These are phyloP conservation scores for Amniataba percoides DNA, from an alignment of 2,797 vertebrate genomes.

Conservation along the genomic window DNA sequence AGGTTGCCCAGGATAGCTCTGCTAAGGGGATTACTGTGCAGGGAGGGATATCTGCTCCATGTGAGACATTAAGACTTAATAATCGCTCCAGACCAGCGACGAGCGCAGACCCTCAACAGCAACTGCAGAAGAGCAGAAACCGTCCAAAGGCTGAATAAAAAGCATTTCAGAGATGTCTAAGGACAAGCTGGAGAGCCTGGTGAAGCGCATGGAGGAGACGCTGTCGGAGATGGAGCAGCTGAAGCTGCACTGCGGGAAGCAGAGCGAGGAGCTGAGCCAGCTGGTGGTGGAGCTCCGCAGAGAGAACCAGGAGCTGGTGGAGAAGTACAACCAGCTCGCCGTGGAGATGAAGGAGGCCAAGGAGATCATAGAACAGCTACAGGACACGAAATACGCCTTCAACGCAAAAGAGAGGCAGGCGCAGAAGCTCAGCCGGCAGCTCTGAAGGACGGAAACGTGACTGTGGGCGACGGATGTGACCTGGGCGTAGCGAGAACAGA, in stretches of 20 bases:
- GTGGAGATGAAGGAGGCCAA: constrained; percentile 88
- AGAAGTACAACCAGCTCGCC: constrained; percentile 88
- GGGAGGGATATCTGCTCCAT: constrained; percentile 60
- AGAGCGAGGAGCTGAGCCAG: constrained; percentile 89
- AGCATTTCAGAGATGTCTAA: constrained; percentile 82
- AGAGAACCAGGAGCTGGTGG: constrained; percentile 88
- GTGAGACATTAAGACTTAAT: constrained; percentile 66
- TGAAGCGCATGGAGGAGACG: constrained; percentile 91
- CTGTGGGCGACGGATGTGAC: constrained; percentile 25
- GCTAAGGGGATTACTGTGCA: constrained; percentile 79
- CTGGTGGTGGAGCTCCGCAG: constrained; percentile 87
- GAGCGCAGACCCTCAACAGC: constrained; percentile 12
- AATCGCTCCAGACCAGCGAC: constrained; percentile 36
- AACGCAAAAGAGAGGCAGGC: constrained; percentile 91
- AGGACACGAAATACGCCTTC: constrained; percentile 89
- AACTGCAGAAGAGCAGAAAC: not conserved
- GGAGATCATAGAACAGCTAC: constrained; percentile 87
- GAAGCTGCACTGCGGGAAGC: constrained; percentile 89
- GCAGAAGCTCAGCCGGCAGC: constrained; percentile 90
- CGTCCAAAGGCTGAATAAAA: not conserved
- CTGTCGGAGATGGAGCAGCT: constrained; percentile 91
- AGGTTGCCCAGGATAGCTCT: constrained; percentile 80
- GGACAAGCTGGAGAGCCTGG: constrained; percentile 90
- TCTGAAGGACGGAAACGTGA: constrained; percentile 75
- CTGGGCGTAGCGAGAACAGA: constrained; percentile 9